Evolutionary conservation across 2,113 vertebrate species (phyloP), one percentile per base, ranked within the genome.

Genomic region (Fulmarus glacialis): DNA sequence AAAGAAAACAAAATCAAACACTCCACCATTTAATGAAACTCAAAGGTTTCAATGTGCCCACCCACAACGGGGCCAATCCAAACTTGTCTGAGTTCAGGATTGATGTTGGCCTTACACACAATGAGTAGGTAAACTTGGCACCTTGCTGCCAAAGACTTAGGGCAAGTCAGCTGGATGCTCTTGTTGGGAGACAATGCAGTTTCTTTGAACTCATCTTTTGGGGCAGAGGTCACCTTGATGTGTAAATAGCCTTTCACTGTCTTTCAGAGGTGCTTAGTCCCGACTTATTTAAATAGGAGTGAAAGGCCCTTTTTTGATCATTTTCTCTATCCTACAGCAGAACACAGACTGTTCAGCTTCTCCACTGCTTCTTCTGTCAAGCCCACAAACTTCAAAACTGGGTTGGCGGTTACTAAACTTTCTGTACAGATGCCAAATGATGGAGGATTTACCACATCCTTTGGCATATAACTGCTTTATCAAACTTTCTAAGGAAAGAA

Each of bases 111-210:
- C 81, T 82, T 59, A 55, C 63, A 60, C 48, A 87, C 24, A 95
- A 59, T 60, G 43, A 95, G 80, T 84, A 91, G 95, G 93, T 92
- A 96, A 95, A 94, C 70, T 94, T 95, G 93, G 78, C 91, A 80
- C 7, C 64, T 93, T 62, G 70, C 32, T 84, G 26, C 68, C 84
- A 85, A 87, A 85, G 60, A 60, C 78, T 93, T 70, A 29, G 66
- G 82, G 87, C 56, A 85, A 87, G 21, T 62, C 87, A 93, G 78
- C 66, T 92, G 77, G 89, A 43, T 94, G 50, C n/a, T 88, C 50
- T 77, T 79, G 40, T 34, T 89, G 53, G 62, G 66, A 93, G 81
- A 91, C 73, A 64, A 38, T 42, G 32, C 17, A 66, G 34, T 3
- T 9, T 88, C 58, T 96, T 91, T 87, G 81, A 96, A 85, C 16